Evolutionary conservation across 2,113 vertebrate genomes (phyloP), one percentile per base, ranked within the genome.

Genomic region (Anguilla japonica): DNA sequence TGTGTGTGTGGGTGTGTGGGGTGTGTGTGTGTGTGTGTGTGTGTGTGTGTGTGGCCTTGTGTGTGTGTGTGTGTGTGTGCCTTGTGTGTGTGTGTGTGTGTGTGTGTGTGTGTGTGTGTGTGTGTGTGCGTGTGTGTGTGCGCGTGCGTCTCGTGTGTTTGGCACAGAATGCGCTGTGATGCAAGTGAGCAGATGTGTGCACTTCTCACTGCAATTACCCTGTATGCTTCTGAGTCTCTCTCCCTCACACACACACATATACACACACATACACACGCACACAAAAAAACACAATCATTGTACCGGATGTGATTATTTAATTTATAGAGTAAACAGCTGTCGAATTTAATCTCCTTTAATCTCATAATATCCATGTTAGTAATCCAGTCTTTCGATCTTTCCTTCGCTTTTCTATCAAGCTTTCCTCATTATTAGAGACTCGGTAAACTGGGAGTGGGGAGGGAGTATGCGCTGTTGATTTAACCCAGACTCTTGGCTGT

Each of bases 121-220:
- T 34, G 34, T 34, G 34, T 1, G 34, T 34, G 34, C 34, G 34
- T 34, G 34, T 34, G 34, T 34, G 34, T 34, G 34, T 34, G 34
- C 1, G 34, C 9, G 43, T 9, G 9, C 43, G 43, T 46, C 43
- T 16, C 84, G 87, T 89, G 92, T 89, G 93, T 95, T 92, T 93
- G 94, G 92, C 94, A 86, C 94, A 43, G 93, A 94, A 87, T 91
- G 89, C 89, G 81, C 93, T 94, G 94, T 94, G 93, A 90, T 91
- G 86, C 87, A 89, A 85, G 91, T 84, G 86, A 93, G 93, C 94
- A 93, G 93, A 93, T 92, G 93, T 88, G 89, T 89, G 79, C 87
- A 88, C 50, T 91, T 92, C 90, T 89, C 56, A 89, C 29, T n/a
- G 83, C 90, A 86, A 92, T 79, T 39, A 39, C 14, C 14, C 81